These are phyloP conservation scores for Chionomys nivalis DNA, from an alignment of 2,113 vertebrate genomes.

Conservation along the genomic window DNA sequence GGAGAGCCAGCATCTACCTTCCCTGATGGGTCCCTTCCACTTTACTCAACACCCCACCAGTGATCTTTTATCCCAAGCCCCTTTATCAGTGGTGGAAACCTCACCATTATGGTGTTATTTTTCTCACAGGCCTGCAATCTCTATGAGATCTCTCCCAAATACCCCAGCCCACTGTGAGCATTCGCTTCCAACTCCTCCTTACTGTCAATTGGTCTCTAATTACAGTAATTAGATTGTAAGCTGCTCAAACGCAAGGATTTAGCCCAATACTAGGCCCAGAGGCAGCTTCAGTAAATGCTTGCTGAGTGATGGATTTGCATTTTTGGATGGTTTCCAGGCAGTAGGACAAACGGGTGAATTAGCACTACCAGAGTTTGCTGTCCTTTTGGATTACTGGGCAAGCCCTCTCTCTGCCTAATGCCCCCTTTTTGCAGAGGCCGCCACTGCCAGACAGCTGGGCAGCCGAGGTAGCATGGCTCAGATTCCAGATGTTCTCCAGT, in stretches of 20 bases:
- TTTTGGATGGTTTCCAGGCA: constrained; percentile 44
- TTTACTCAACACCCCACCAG: rapidly evolving
- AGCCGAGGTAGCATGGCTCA: background rate
- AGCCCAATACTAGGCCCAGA: constrained; percentile 62
- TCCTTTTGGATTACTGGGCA: background rate
- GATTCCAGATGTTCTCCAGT: background rate
- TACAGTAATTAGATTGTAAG: constrained; percentile 75
- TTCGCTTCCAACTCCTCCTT: constrained; percentile 66
- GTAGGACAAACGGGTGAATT: constrained; percentile 17
- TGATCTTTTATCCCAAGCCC: background rate
- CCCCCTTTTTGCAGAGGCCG: background rate
- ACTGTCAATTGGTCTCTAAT: constrained; percentile 74
- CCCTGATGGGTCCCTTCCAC: background rate
- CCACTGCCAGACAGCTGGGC: background rate
- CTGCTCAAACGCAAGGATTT: constrained; percentile 59
- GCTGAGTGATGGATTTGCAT: constrained; percentile 29
- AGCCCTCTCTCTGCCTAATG: background rate
- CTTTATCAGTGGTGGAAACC: background rate
- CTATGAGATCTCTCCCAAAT: background rate
- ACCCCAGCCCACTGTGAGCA: constrained; percentile 38
- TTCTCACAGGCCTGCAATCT: background rate
- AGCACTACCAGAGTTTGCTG: background rate
- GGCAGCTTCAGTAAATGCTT: constrained; percentile 21
- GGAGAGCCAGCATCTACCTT: background rate
- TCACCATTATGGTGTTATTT: background rate